Percentiles rank a stretch among this genome's conserved stretches.
Conservation (phyloP, 1,140 invertebrate genomes). For the Bombyx mori region DNA sequence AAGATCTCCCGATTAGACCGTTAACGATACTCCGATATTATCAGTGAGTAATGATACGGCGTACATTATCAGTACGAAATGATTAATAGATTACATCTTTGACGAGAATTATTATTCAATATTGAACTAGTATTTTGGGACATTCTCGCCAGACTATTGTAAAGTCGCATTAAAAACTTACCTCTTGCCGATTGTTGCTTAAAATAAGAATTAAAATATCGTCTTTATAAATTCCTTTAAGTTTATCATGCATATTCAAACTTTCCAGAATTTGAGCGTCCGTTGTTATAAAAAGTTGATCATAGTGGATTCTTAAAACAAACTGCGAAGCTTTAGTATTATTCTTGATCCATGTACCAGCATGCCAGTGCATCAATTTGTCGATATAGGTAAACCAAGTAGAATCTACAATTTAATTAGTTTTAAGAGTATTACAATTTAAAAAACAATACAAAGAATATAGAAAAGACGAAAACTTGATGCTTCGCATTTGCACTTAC, state of each 20-base stretch:
- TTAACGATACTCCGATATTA: too few relatives aligned
- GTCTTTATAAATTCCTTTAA: slow-evolving; percentile 55
- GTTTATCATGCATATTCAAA: slow-evolving; percentile 39
- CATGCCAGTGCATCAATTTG: slow-evolving; percentile 42
- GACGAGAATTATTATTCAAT: background rate
- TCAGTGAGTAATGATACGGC: background rate
- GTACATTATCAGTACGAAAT: background rate
- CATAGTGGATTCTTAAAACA: slow-evolving; percentile 35
- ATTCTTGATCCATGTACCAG: slow-evolving; percentile 38
- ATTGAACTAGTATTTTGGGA: too few relatives aligned
- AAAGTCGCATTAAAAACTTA: slow-evolving; percentile 11
- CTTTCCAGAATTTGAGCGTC: slow-evolving; percentile 43
- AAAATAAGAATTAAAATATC: slow-evolving; percentile 44
- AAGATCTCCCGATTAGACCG: too few relatives aligned
- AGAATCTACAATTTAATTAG: slow-evolving; percentile 15
- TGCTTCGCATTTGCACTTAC: background rate
- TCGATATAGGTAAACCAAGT: slow-evolving; percentile 32
- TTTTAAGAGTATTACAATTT: too few relatives aligned
- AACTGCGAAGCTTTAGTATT: slow-evolving; percentile 18
- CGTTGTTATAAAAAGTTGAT: slow-evolving; percentile 42
- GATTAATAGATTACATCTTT: background rate
- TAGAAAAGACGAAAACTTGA: too few relatives aligned
- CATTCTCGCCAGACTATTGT: too few relatives aligned
- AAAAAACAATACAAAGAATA: too few relatives aligned
- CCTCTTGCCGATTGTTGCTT: slow-evolving; percentile 19